phyloP scores from a whole-genome alignment of 2,888 invertebrate species.

The Gnatocerus cornutus region DNA sequence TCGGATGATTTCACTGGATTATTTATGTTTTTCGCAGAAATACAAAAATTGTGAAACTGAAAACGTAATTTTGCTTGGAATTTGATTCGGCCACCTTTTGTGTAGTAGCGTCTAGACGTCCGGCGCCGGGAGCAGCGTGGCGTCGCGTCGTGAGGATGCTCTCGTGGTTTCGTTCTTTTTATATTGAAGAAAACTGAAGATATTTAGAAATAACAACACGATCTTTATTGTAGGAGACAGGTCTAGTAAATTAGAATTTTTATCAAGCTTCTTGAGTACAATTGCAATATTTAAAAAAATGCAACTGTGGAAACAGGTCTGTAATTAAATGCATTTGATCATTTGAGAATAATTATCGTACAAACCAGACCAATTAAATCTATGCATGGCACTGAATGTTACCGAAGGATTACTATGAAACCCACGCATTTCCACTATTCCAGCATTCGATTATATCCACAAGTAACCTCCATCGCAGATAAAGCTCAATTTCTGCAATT shows the following conservation, averaged over 20 bases:
- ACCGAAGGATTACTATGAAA: neutral
- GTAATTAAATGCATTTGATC: too few species aligned
- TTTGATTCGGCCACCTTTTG: conserved; percentile 15
- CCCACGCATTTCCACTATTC: conserved; percentile 8
- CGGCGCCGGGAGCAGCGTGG: too few species aligned
- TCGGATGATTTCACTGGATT: conserved; percentile 2
- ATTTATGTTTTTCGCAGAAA: neutral
- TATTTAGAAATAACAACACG: too few species aligned
- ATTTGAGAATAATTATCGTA: neutral
- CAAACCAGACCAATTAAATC: conserved; percentile 1
- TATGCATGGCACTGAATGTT: neutral
- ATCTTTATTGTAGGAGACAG: too few species aligned
- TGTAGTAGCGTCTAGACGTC: too few species aligned
- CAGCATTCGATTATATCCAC: conserved; percentile 10
- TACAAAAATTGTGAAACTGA: neutral
- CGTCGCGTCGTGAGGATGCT: too few species aligned
- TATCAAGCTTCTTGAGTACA: too few species aligned
- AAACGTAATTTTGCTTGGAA: conserved; percentile 12
- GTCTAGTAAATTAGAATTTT: too few species aligned
- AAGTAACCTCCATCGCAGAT: conserved; percentile 27
- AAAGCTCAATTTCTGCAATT: conserved; percentile 35
- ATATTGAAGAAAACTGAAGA: too few species aligned
- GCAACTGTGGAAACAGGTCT: too few species aligned
- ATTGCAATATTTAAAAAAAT: too few species aligned
- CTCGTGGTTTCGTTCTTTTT: too few species aligned